Base-by-base conservation (phyloP, 2,888 invertebrate species). In the Drosophila setosimentum region DNA sequence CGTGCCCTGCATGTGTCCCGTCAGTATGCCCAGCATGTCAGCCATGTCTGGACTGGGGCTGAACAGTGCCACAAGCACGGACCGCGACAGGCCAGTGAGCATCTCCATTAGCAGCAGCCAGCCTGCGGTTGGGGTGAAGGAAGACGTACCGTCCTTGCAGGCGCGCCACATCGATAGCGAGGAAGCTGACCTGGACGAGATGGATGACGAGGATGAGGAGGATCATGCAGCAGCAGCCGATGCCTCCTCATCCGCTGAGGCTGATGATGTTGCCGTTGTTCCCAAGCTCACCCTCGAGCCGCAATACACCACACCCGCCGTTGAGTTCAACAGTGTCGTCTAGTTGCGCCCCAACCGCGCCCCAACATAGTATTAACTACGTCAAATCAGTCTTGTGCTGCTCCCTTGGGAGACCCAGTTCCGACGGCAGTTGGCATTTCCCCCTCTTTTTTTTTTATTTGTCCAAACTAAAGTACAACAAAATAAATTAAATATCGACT, bases 1-100 rank as follows among this genome's bases (percentile, higher is more conserved):
- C 54, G 92, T 93, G 50, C 92, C 93, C 45, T 93, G 92, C 76
- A 92, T 92, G 92, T 92, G 92, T 65, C 93, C 92, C 1, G 77
- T 93, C 5, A 92, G 83, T 62, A 80, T 92, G 48, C 86, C 87
- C 61, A 73, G 79, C 50, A 27, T 80, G 40, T 49, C 67, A 7
- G 49, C 51, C 27, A 10, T 74, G 35, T 55, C 29, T 59, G 55
- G 21, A 1, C 29, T 73, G 67, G 55, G 29, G 0, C 6, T 63
- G 45, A 68, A 18, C 32, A 33, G 66, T 55, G 67, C 45, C 51
- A 30, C 49, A 65, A 57, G 73, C 54, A 40, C 70, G 11, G 76
- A 67, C 3, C 62, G 73, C 6, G 80, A 75, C 29, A 60, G 79
- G 16, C 63, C 71, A 32, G 6, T 53, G 2, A 68, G 72, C 10